Evolutionary conservation across 2,113 vertebrate genomes (phyloP), one percentile per base, ranked within the genome.

Genomic region (Centropristis striata): DNA sequence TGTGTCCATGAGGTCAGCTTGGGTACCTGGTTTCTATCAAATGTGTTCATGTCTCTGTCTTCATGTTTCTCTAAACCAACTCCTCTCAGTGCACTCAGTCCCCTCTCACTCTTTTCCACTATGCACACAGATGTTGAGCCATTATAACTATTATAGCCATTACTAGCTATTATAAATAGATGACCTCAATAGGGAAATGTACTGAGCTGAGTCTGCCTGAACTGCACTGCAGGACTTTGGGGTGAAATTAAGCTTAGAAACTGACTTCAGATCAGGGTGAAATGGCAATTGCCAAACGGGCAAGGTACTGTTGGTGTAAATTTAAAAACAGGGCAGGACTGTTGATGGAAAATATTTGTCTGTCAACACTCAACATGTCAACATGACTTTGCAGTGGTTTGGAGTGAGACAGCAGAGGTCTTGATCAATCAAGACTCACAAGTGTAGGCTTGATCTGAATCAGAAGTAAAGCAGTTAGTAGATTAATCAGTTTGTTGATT

Each of bases 81-180:
- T 3, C 37, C 27, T 27, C 75, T 42, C 7, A 3, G 53, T 81
- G 63, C 23, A 71, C 46, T 51, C 27, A 46, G 21, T 78, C 61
- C 18, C 25, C 74, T 69, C 23, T 58, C 50, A 13, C 46, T 61
- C 27, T 36, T 60, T 14, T 57, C 28, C 25, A 50, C 53, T 54
- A 10, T n/a, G 57, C 66, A 53, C 68, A 70, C 55, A 59, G 74
- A 85, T 53, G 37, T 51, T 60, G 28, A 65, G 47, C 58, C 69
- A 63, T 81, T 79, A 74, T 84, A 79, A 71, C 79, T 72, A 78
- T 79, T 86, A 73, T 67, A 78, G 75, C 53, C 66, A 75, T 86
- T 78, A 86, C 73, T 73, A 51, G 42, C 50, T 44, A 47, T 85
- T 87, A 86, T 85, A 86, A 81, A 80, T 83, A 86, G 69, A 50